A percentile compares a stretch with the other conserved stretches of the same genome.
These are phyloP conservation scores for Acromyrmex heyeri DNA, from an alignment of 1,140 invertebrate genomes.

Conservation along the genomic window DNA sequence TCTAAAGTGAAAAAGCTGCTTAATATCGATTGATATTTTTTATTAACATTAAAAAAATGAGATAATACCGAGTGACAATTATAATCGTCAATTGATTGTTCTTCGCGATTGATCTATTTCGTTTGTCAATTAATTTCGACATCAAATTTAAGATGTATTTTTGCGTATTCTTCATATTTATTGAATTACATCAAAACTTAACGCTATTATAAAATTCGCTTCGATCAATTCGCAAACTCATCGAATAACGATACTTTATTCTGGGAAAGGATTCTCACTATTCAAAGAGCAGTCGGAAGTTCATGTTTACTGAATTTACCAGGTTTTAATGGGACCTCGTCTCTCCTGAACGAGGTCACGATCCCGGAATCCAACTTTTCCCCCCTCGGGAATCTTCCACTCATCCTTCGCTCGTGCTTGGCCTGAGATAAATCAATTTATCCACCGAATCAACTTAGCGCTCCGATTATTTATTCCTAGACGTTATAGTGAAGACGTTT, in stretches of 20 bases:
- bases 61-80: neutral
- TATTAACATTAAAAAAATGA: neutral
- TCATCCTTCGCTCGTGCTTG: neutral
- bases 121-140: neutral
- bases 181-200: neutral
- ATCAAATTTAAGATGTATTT: neutral
- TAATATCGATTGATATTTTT: neutral
- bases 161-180: neutral
- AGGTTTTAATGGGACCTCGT: constrained; percentile 14
- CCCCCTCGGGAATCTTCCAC: constrained; percentile 10
- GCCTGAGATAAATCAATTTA: constrained; percentile 24
- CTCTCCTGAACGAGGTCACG: constrained; percentile 46
- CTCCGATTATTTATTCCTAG: neutral
- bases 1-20: neutral
- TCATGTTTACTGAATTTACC: constrained; percentile 17
- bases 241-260: neutral
- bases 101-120: neutral
- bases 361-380: constrained; percentile 10
- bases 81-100: neutral
- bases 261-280: neutral
- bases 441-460: neutral
- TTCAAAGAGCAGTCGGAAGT: neutral
- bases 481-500: neutral
- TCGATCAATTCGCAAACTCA: neutral
- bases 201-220: neutral